phyloP scores from a whole-genome alignment of 2,888 invertebrate genomes.

The Pardosa pseudoannulata region DNA sequence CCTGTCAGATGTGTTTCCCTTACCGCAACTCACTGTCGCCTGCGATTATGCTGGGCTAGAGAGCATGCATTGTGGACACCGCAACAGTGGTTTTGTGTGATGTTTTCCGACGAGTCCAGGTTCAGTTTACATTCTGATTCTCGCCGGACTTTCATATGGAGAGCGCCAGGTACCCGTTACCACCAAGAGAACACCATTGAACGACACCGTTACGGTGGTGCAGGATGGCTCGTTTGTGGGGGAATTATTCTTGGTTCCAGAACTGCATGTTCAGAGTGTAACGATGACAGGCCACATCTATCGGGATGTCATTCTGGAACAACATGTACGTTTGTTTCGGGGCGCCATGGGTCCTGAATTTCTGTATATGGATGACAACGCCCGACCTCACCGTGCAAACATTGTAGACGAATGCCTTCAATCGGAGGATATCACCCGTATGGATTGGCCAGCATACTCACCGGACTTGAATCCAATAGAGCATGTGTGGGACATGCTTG shows the following conservation, averaged over 20 bases:
- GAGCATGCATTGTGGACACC: background rate
- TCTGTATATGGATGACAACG: background rate
- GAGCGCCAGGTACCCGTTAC: background rate
- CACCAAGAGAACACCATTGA: background rate
- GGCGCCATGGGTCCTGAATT: background rate
- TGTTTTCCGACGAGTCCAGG: constrained; percentile 11
- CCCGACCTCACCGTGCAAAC: background rate
- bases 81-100: background rate
- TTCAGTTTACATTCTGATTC: background rate
- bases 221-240: constrained; percentile 13
- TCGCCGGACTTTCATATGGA: constrained; percentile 1
- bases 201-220: constrained; percentile 1
- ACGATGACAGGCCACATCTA: background rate
- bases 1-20: constrained; percentile 25
- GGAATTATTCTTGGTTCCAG: background rate
- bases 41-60: background rate
- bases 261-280: background rate
- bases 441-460: no score
- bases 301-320: constrained; percentile 8
- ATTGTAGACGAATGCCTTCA: background rate
- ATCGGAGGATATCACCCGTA: no score
- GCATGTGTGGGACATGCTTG: background rate
- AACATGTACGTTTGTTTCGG: no score
- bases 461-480: background rate
- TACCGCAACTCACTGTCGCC: constrained; percentile 19